These are phyloP conservation scores for Phylloscopus trochilus DNA, from an alignment of 2,113 vertebrate genomes.

Conservation along the genomic window DNA sequence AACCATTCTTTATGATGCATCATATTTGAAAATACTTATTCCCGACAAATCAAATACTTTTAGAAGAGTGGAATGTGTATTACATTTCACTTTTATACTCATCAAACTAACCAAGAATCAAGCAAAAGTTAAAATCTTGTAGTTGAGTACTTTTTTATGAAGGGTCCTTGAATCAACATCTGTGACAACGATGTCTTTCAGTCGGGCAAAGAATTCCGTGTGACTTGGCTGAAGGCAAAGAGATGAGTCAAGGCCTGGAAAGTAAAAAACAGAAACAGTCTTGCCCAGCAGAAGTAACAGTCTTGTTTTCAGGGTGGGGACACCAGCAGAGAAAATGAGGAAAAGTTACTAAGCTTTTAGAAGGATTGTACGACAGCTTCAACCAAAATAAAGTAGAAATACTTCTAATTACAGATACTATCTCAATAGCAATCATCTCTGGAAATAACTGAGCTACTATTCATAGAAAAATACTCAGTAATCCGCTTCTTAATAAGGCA, in stretches of 20 bases:
- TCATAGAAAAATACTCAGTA: neutral
- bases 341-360: neutral
- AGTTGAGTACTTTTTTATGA: slow-evolving; percentile 86
- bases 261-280: neutral
- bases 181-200: slow-evolving; percentile 88
- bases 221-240: slow-evolving; percentile 82
- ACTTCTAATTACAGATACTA: neutral
- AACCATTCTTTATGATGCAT: neutral
- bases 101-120: slow-evolving; percentile 12
- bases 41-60: neutral
- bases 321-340: neutral
- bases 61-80: neutral
- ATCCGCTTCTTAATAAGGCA: neutral
- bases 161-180: slow-evolving; percentile 85
- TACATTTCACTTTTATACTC: neutral
- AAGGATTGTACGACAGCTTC: neutral
- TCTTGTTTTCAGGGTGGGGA: neutral
- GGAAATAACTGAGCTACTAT: neutral
- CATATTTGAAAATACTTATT: neutral
- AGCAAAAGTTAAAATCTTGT: neutral
- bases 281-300: neutral
- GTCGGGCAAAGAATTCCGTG: slow-evolving; percentile 83
- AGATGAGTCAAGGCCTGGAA: slow-evolving; percentile 86
- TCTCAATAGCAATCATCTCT: neutral
- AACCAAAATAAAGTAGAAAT: neutral